A percentile compares a stretch with the other conserved stretches of the same genome.
These are phyloP conservation scores for Elephas maximus DNA, from an alignment of 2,113 vertebrate species.

Conservation along the genomic window DNA sequence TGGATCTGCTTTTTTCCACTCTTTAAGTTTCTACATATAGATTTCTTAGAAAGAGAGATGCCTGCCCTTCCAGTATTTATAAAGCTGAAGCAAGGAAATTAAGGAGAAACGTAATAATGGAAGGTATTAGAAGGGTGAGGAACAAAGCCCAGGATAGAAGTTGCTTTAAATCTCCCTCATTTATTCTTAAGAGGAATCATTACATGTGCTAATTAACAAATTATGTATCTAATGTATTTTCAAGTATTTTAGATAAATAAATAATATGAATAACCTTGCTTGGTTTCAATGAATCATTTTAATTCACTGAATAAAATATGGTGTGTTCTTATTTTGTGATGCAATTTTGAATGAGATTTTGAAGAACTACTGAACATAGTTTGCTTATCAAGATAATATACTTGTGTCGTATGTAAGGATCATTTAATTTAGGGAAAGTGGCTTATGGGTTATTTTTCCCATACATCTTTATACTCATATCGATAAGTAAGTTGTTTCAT, in stretches of 20 bases:
- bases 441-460: no score
- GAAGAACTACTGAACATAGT: background rate
- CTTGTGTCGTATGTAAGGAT: background rate
- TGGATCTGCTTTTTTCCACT: background rate
- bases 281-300: conserved; percentile 24
- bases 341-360: conserved; percentile 30
- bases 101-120: background rate
- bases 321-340: conserved; percentile 11
- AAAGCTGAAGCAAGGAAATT: background rate
- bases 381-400: background rate
- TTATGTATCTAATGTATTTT: conserved; percentile 44
- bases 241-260: conserved; percentile 57
- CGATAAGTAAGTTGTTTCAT: background rate
- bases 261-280: background rate
- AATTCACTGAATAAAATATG: conserved; percentile 24
- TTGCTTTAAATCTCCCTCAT: background rate
- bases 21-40: background rate
- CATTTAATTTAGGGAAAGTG: background rate
- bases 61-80: background rate
- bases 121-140: background rate
- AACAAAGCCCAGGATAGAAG: background rate
- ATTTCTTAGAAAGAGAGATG: background rate
- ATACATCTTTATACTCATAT: background rate
- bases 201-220: background rate
- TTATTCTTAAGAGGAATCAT: background rate